Evolutionary conservation across 2,797 vertebrate species (phyloP), one percentile per base, ranked within the genome.

Genomic region (Crocidura indochinensis): DNA sequence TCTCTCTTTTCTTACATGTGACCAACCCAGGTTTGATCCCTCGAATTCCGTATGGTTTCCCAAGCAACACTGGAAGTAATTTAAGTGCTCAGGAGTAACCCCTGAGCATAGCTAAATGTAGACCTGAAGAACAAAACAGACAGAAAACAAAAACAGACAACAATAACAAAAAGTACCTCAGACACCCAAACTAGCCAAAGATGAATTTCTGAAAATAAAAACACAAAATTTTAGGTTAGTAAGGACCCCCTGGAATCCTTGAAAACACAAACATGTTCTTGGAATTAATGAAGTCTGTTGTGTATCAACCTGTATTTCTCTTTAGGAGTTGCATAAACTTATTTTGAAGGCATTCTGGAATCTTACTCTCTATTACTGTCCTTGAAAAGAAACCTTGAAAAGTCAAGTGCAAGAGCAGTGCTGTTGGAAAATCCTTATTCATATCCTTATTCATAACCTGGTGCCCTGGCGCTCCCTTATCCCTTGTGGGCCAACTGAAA

Each of bases 331-430:
- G 8, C 7, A 15, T 31, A n/a, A 44, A 24, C 65, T 17, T 29
- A n/a, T 67, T 53, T 53, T 88, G 87, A 78, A 51, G 27, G 65
- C 81, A 84, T 38, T 38, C 38, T 38, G 38, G 38, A 38, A 20
- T 29, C 47, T 44, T 78, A 81, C 20, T 38, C 44, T 46, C 83
- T 74, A 8, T 76, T 62, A 24, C 53, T 1, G 0, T 56, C 31
- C 27, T 38, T 38, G 38, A 38, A 38, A 82, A 53, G 27, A 44
- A 47, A 82, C 71, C 83, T 83, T 51, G 6, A 67, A 89, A 84
- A 80, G 38, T 56, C 64, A n/a, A 44, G 38, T 11, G 53, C 64
- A 81, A 8, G 19, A 65, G 19, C 26, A 24, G n/a, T 88, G 31
- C n/a, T 82, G 31, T 75, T 29, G 49, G 65, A 38, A 72, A 56